Evolutionary conservation across 1,140 invertebrate genomes (phyloP), one percentile per base, ranked within the genome.

Genomic region (Pachypsylla venusta): DNA sequence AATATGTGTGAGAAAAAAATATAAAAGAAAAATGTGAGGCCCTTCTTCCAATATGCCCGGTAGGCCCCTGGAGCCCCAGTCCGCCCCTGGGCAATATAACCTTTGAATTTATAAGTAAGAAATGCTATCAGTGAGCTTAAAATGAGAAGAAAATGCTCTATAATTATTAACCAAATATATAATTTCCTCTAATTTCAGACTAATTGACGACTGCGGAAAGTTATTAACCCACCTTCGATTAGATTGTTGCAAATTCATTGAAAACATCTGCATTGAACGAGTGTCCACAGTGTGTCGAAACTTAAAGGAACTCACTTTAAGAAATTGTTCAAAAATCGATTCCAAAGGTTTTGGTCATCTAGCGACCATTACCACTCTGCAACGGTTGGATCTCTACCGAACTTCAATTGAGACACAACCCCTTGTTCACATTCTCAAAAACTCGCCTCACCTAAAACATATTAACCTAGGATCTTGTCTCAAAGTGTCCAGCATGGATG

Each of bases 301-400:
- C 72, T 73, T 90, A 53, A 79, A 77, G 81, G 84, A 87, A 69
- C 72, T 87, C 40, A 79, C 81, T 64, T 69, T 87, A 40, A 71
- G 79, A 27, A 80, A 81, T 66, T 82, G 79, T 68, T 61, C 60
- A 53, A 59, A 65, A 59, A 61, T 58, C n/a, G 42, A 48, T 22
- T 48, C 42, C n/a, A 48, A 10, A 48, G 42, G 42, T 48, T 87
- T 87, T 70, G 70, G 70, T 26, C 70, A 74, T 35, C 70, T 90
- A 1, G 67, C 76, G 19, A 71, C 75, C 56, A 68, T 91, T 1
- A 78, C 74, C 40, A 79, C 78, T 56, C 70, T 93, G 3, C 78
- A 81, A 65, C 73, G 82, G 25, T 69, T 93, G 19, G 88, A 92
- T 71, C 71, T 93, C 12, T 90, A 88, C 67, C 75, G 82, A 62